These are phyloP conservation scores for Mesorhabditis sp. DNA, from an alignment of 2,888 invertebrate species.

Conservation along the genomic window DNA sequence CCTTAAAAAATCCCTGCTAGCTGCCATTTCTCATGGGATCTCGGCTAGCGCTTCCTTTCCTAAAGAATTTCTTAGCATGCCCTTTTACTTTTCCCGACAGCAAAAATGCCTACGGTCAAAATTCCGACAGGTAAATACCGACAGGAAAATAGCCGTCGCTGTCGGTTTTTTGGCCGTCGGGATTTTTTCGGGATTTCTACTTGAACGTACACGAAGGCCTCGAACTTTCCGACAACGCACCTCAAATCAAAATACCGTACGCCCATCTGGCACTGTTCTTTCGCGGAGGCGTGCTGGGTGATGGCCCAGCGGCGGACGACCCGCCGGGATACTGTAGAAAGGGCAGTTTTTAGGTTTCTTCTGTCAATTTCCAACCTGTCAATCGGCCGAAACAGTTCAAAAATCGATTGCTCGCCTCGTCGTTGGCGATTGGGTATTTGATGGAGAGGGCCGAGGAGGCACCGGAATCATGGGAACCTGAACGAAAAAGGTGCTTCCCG, in stretches of 20 bases:
- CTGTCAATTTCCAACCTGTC: slow-evolving; percentile 12
- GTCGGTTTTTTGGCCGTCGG: too few relatives aligned
- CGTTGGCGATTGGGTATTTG: slow-evolving; percentile 28
- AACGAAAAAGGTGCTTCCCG: neutral
- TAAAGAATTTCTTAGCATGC: too few relatives aligned
- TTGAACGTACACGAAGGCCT: too few relatives aligned
- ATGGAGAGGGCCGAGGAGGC: slow-evolving; percentile 24
- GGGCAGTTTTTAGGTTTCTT: neutral
- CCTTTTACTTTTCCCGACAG: too few relatives aligned
- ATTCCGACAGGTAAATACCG: too few relatives aligned
- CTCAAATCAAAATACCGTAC: neutral
- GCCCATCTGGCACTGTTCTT: neutral
- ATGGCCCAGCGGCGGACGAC: slow-evolving; percentile 36
- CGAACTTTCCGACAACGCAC: neutral
- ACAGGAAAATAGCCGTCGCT: too few relatives aligned
- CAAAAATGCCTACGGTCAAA: too few relatives aligned
- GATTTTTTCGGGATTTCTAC: too few relatives aligned
- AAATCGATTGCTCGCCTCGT: slow-evolving; percentile 20
- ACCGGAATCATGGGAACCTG: slow-evolving; percentile 39
- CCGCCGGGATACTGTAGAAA: slow-evolving; percentile 10
- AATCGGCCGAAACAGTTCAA: slow-evolving; percentile 10
- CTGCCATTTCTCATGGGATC: too few relatives aligned
- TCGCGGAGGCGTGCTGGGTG: slow-evolving; percentile 23
- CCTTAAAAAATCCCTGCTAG: too few relatives aligned
- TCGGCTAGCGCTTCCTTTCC: too few relatives aligned